Conservation (phyloP, 1,140 invertebrate species). For the Diachasmimorpha longicaudata region DNA sequence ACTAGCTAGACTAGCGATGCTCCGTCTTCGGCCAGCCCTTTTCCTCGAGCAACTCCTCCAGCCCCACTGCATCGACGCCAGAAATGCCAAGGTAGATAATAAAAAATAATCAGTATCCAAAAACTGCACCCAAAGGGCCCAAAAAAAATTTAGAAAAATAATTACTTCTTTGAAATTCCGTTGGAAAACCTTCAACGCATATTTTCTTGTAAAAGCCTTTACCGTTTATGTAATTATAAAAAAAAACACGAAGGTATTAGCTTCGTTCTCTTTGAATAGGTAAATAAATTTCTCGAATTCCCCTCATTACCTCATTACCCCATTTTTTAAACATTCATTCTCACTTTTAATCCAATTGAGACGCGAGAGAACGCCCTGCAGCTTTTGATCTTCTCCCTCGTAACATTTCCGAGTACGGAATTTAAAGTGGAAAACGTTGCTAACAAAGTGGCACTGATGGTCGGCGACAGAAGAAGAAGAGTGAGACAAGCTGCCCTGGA, state of each 20-base stretch:
- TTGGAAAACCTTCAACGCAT: too few relatives aligned
- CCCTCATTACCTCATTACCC: not conserved
- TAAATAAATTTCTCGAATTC: not conserved
- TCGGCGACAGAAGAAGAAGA: slow-evolving; percentile 73
- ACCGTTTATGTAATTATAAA: too few relatives aligned
- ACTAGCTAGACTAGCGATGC: slow-evolving; percentile 71
- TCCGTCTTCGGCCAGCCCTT: slow-evolving; percentile 67
- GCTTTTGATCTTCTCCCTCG: slow-evolving; percentile 75
- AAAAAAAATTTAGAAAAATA: too few relatives aligned
- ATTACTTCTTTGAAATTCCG: too few relatives aligned
- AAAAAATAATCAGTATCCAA: not conserved
- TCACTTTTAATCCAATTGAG: slow-evolving; percentile 50
- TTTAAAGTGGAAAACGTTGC: slow-evolving; percentile 74
- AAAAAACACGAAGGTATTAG: not conserved
- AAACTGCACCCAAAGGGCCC: too few relatives aligned
- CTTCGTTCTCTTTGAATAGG: not conserved
- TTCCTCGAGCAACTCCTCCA: slow-evolving; percentile 70
- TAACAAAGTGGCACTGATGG: slow-evolving; percentile 63
- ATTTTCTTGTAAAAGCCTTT: too few relatives aligned
- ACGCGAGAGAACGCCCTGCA: slow-evolving; percentile 80
- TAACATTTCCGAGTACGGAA: slow-evolving; percentile 82
- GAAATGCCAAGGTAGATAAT: slow-evolving; percentile 66
- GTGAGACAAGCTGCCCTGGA: slow-evolving; percentile 84
- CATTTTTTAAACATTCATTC: slow-evolving; percentile 12
- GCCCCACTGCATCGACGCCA: slow-evolving; percentile 69